Base-by-base conservation (phyloP, 1,140 invertebrate species). In the Trichomalopsis sarcophagae region DNA sequence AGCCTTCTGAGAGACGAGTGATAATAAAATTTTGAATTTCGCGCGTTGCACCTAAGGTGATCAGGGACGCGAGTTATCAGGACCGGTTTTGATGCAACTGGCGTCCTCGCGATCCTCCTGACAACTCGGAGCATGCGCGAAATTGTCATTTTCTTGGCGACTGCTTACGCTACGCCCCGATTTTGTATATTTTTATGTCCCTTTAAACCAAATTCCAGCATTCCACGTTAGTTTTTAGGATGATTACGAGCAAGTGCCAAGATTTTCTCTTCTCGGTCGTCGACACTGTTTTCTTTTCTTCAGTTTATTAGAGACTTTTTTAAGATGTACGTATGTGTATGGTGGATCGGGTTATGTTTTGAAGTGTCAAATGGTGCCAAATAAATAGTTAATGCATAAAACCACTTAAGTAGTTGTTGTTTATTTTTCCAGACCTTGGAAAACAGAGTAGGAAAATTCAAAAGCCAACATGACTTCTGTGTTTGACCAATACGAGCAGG, bases 401-500 rank as follows among this genome's bases (percentile, higher is more conserved):
- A 62, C 55, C 21, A 62, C 50, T 75, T 40, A 36, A n/a, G n/a
- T n/a, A 1, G 33, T 36, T 40, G 36, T 55, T 27, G 11, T 79
- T 66, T 79, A n/a, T 21, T 62, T 21, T 62, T 62, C 21, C 17
- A 62, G 40, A 21, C 10, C 14, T 23, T 78, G 11, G n/a, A 55
- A 21, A 36, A 50, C 21, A 78, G 33, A 36, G n/a, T 50, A 23
- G 27, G n/a, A 44, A 23, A 44, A 27, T 79, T 27, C 81, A 44
- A 9, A 47, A 85, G 82, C 71, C n/a, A 92, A 84, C 87, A 97
- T 96, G 96, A 95, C 96, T 86, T 96, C 95, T 14, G 95, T 97
- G 89, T 95, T 97, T 84, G 96, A 97, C 90, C 96, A 97, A 92
- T 96, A 96, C 89, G 96, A 96, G 87, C 95, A 96, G 90, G 95